Evolutionary conservation across 2,797 vertebrate species (phyloP).

Genomic region (Melanotaenia trifasciata): DNA sequence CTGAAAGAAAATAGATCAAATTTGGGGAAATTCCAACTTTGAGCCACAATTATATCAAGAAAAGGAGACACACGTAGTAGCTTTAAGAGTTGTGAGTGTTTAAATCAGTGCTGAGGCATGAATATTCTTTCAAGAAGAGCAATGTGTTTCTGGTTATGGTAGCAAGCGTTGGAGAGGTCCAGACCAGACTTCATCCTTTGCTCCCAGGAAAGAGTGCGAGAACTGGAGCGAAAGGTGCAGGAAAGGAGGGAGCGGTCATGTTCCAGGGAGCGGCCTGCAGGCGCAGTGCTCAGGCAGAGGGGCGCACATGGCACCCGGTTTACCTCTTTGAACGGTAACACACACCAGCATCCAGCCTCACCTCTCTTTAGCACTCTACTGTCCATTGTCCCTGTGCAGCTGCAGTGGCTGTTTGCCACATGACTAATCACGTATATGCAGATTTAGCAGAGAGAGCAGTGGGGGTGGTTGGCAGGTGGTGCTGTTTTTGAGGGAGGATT

Average conservation of each 20-base stretch:
- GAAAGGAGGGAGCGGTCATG: conserved; percentile 77
- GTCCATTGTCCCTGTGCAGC: conserved; percentile 57
- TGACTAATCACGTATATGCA: conserved; percentile 40
- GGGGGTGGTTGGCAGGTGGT: conserved; percentile 13
- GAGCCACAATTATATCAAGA: conserved; percentile 7
- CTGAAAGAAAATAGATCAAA: not conserved
- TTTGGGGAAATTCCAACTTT: not conserved
- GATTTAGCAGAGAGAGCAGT: conserved; percentile 41
- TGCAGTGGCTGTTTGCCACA: conserved; percentile 57
- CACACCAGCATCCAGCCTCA: conserved; percentile 23
- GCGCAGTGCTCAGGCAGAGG: conserved; percentile 40
- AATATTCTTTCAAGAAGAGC: conserved; percentile 32
- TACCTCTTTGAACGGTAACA: conserved; percentile 85
- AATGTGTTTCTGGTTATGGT: conserved; percentile 38
- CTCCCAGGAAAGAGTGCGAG: conserved; percentile 84
- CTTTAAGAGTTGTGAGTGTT: not conserved
- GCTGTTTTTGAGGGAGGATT: conserved; percentile 9
- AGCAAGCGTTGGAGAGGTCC: conserved; percentile 87
- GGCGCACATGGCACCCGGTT: conserved; percentile 73
- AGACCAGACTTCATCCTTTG: conserved; percentile 89
- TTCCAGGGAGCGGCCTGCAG: conserved; percentile 10
- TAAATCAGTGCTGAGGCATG: not conserved
- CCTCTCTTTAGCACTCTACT: conserved; percentile 26
- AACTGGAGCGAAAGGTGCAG: conserved; percentile 77
- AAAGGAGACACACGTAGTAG: conserved; percentile 12